Evolutionary conservation across 2,888 invertebrate species (phyloP).

Genomic region (Drosophila paucipuncta): DNA sequence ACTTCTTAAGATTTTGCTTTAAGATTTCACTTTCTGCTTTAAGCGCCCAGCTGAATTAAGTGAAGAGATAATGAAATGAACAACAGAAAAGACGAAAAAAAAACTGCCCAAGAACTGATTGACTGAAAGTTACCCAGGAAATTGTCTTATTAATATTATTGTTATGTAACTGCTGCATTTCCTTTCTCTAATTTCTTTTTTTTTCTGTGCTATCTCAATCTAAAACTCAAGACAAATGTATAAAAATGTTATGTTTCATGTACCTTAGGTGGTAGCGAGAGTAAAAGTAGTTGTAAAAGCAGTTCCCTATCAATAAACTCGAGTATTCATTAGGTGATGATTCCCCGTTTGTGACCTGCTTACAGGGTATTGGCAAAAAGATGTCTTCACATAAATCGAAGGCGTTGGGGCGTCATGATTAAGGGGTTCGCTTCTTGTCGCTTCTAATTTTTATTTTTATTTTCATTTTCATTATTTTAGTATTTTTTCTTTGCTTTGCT

Average conservation of each 20-base stretch:
- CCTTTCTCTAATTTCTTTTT: neutral
- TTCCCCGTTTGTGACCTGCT: neutral
- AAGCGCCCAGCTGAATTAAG: neutral
- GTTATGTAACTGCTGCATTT: neutral
- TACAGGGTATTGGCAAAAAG: conserved; percentile 21
- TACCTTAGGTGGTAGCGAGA: neutral
- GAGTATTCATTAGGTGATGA: neutral
- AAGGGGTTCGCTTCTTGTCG: conserved; percentile 78
- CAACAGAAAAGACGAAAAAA: neutral
- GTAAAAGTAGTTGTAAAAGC: too few relatives aligned
- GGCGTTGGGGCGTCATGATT: conserved; percentile 79
- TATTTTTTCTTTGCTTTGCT: conserved; percentile 22
- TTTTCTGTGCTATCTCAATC: neutral
- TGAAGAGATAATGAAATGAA: conserved; percentile 9
- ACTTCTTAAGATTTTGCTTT: neutral
- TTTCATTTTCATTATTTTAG: conserved; percentile 71
- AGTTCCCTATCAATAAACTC: neutral
- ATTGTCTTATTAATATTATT: neutral
- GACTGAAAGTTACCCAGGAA: neutral
- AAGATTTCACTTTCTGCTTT: conserved; percentile 2
- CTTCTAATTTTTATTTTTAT: conserved; percentile 76
- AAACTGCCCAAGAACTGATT: neutral
- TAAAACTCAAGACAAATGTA: neutral
- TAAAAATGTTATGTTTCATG: neutral
- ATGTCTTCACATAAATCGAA: conserved; percentile 65